Percentiles rank a stretch among this genome's conserved stretches.
These are phyloP conservation scores for Perca schrenkii DNA, from an alignment of 2,113 vertebrate genomes.

Conservation along the genomic window DNA sequence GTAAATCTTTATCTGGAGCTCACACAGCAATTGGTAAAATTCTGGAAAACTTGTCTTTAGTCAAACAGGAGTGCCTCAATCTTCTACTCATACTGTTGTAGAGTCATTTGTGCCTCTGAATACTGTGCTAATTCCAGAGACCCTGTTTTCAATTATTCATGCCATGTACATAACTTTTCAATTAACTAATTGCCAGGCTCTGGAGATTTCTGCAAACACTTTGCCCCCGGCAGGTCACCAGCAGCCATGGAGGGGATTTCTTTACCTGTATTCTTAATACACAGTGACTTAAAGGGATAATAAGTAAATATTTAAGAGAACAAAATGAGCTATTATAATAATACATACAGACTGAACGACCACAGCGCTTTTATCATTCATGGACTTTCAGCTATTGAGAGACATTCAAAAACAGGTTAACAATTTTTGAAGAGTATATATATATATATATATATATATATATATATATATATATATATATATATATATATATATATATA, in stretches of 20 bases:
- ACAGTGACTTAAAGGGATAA: conserved; percentile 54
- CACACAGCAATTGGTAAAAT: neutral
- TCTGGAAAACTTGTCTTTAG: neutral
- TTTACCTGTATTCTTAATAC: conserved; percentile 66
- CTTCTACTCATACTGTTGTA: conserved; percentile 6
- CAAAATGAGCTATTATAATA: conserved; percentile 69
- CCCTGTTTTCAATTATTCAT: conserved; percentile 78
- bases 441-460: no score
- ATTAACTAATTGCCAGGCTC: conserved; percentile 80
- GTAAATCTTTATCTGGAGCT: neutral
- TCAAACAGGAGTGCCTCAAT: neutral
- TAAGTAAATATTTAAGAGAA: conserved; percentile 76
- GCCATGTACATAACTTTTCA: conserved; percentile 80
- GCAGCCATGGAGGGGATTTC: conserved; percentile 38
- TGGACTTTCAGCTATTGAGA: neutral
- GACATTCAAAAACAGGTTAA: neutral
- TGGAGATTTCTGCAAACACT: conserved; percentile 58
- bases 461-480: no score
- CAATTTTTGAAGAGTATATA: neutral
- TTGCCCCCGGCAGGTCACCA: conserved; percentile 48
- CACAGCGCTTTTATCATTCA: neutral
- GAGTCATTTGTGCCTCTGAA: conserved; percentile 49
- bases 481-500: no score
- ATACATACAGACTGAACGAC: conserved; percentile 6
- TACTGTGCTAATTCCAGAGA: conserved; percentile 64